These are phyloP conservation scores for Petrolisthes cinctipes DNA, from an alignment of 2,888 invertebrate species.

Conservation along the genomic window DNA sequence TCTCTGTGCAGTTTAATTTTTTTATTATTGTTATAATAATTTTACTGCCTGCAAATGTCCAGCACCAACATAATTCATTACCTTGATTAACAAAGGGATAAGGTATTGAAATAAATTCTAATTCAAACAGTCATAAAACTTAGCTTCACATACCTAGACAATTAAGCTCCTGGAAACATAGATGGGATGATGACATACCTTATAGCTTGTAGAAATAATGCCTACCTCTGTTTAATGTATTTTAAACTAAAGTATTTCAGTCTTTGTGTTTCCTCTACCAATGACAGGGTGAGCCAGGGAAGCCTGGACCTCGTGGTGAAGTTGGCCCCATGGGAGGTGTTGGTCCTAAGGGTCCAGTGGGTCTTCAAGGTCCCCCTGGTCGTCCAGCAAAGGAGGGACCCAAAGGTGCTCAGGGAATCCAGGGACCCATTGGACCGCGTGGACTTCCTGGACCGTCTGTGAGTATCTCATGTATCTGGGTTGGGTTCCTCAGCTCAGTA, in stretches of 20 bases:
- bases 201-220: background rate
- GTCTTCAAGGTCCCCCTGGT: slow-evolving; percentile 58
- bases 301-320: slow-evolving; percentile 55
- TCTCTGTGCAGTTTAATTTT: background rate
- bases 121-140: too few relatives aligned
- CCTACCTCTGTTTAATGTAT: background rate
- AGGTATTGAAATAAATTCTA: too few relatives aligned
- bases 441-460: slow-evolving; percentile 67
- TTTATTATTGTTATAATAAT: background rate
- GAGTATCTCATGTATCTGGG: slow-evolving; percentile 2
- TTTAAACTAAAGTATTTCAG: background rate
- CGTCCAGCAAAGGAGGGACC: slow-evolving; percentile 47
- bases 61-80: too few relatives aligned
- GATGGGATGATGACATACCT: too few relatives aligned
- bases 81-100: too few relatives aligned
- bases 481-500: background rate
- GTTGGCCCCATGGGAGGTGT: slow-evolving; percentile 49
- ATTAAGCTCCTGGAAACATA: too few relatives aligned
- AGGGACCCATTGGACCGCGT: slow-evolving; percentile 64
- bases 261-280: background rate
- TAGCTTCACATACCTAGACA: too few relatives aligned
- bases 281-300: slow-evolving; percentile 57
- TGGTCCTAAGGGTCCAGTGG: slow-evolving; percentile 54
- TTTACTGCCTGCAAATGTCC: background rate
- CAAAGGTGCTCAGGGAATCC: slow-evolving; percentile 62